Percentiles rank a stretch among this genome's conserved stretches.
These are phyloP conservation scores for Capromys pilorides DNA, from an alignment of 2,797 vertebrate genomes.

Conservation along the genomic window DNA sequence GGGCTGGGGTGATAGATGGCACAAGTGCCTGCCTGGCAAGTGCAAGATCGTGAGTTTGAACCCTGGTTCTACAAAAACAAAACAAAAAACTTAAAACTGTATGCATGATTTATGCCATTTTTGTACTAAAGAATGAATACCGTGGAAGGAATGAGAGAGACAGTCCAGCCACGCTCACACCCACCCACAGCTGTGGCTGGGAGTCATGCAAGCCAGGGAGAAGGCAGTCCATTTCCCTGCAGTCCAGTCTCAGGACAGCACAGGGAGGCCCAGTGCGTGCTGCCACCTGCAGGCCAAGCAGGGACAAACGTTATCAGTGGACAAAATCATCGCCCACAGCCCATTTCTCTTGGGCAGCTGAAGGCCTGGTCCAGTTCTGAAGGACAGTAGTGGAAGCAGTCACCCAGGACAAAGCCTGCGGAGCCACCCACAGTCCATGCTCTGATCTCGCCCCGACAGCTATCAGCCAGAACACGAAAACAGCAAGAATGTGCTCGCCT, in stretches of 20 bases:
- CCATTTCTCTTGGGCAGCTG: background rate
- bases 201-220: background rate
- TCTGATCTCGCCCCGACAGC: background rate
- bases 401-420: background rate
- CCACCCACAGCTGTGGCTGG: constrained; percentile 10
- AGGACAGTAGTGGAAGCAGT: background rate
- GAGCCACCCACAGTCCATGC: background rate
- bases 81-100: background rate
- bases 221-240: constrained; percentile 70
- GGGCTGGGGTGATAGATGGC: too few species aligned
- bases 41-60: too few species aligned
- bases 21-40: too few species aligned
- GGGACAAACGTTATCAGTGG: background rate
- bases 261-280: constrained; percentile 48
- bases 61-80: too few species aligned
- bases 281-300: constrained; percentile 76
- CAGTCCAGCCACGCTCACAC: background rate
- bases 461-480: background rate
- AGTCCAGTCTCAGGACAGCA: background rate
- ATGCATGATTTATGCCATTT: background rate
- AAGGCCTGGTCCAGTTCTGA: background rate
- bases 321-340: background rate
- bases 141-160: background rate
- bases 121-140: background rate
- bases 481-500: background rate